phyloP scores from a whole-genome alignment of 2,797 vertebrate species.

The Poeciliopsis paucimaculata region DNA sequence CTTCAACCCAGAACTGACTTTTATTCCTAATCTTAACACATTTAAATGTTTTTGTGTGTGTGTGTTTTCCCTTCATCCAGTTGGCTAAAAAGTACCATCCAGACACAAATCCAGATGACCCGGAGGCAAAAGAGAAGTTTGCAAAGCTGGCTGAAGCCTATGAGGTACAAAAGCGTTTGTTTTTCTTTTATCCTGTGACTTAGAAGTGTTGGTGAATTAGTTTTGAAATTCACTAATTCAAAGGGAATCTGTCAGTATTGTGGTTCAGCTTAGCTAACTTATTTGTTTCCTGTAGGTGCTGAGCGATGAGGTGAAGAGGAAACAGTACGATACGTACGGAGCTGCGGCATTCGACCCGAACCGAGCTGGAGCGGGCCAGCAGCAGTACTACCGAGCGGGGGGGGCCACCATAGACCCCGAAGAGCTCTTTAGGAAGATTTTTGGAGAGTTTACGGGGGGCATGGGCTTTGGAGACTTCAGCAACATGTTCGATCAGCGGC shows the following conservation, averaged over 20 bases:
- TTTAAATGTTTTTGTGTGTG: background rate
- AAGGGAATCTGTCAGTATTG: background rate
- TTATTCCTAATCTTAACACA: too few relatives aligned
- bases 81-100: conserved; percentile 97
- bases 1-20: background rate
- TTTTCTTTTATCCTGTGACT: background rate
- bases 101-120: conserved; percentile 94
- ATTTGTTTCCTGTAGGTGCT: conserved; percentile 81
- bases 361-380: conserved; percentile 57
- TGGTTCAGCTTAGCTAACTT: background rate
- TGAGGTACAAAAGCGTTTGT: conserved; percentile 78
- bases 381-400: conserved; percentile 86
- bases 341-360: conserved; percentile 83
- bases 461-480: conserved; percentile 84
- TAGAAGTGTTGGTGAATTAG: fast-evolving
- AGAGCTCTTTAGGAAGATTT: conserved; percentile 95
- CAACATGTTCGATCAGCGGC: conserved; percentile 85
- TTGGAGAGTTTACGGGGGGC: conserved; percentile 89
- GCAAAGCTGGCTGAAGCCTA: conserved; percentile 94
- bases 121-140: conserved; percentile 95
- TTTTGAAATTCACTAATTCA: background rate
- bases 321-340: conserved; percentile 91
- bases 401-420: conserved; percentile 85
- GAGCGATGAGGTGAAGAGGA: conserved; percentile 92
- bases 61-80: conserved; percentile 65